Conservation (phyloP, 2,113 vertebrate genomes). For the Pterophyllum scalare region DNA sequence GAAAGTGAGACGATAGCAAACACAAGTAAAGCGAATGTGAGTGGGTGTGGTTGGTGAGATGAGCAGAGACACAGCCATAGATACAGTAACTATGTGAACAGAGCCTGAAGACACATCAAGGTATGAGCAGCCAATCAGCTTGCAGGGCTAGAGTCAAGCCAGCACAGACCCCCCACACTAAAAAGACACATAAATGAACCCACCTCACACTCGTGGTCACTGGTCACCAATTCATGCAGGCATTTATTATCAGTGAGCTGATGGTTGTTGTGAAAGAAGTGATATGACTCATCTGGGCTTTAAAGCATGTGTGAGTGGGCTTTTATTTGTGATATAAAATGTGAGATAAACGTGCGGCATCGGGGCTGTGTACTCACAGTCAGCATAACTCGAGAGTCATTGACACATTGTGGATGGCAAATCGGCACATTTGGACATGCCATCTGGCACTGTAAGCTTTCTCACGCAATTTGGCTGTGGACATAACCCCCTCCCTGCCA, state of each 20-base stretch:
- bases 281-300: constrained; percentile 40
- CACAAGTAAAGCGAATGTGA: constrained; percentile 40
- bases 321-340: constrained; percentile 46
- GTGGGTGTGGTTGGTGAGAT: constrained; percentile 72
- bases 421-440: constrained; percentile 71
- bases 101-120: constrained; percentile 59
- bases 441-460: constrained; percentile 72
- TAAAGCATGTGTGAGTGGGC: constrained; percentile 44
- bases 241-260: constrained; percentile 19
- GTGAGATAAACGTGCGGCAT: constrained; percentile 21
- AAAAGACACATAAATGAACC: neutral
- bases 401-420: constrained; percentile 56
- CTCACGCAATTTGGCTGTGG: constrained; percentile 57
- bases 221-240: constrained; percentile 11
- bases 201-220: neutral
- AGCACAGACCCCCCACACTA: constrained; percentile 12
- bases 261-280: constrained; percentile 39
- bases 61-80: constrained; percentile 70
- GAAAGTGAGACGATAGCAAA: constrained; percentile 43
- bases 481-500: constrained; percentile 47
- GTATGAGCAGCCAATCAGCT: constrained; percentile 67
- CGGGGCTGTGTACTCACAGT: constrained; percentile 13
- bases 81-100: constrained; percentile 78
- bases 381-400: constrained; percentile 30
- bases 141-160: constrained; percentile 36